phyloP scores from a whole-genome alignment of 2,797 vertebrate genomes.

The Avahi laniger region DNA sequence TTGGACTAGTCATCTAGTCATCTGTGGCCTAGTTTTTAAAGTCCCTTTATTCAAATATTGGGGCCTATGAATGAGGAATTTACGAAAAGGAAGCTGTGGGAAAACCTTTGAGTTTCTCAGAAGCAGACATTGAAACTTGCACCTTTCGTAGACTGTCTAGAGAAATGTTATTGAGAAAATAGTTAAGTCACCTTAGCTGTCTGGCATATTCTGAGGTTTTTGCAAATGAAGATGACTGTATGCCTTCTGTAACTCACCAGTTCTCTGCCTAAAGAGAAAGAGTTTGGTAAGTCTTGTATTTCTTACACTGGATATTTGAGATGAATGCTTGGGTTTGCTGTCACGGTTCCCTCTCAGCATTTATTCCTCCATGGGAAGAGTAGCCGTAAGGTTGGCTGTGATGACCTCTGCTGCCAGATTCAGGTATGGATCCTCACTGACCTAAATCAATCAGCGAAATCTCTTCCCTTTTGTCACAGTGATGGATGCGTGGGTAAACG shows the following conservation, averaged over 20 bases:
- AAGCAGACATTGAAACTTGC: neutral
- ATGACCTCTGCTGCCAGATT: neutral
- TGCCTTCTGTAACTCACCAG: neutral
- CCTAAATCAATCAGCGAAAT: neutral
- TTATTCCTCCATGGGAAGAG: neutral
- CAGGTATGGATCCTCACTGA: neutral
- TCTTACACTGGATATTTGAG: neutral
- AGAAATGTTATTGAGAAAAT: slow-evolving; percentile 9
- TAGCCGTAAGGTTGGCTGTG: neutral
- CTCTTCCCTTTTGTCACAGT: neutral
- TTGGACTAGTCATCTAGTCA: neutral
- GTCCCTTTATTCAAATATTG: neutral
- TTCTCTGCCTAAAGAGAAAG: neutral
- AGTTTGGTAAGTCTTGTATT: neutral
- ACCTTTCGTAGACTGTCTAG: neutral
- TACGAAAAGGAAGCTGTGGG: neutral
- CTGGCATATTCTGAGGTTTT: neutral
- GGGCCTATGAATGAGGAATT: neutral
- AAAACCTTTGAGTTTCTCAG: slow-evolving; percentile 24
- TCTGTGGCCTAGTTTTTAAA: neutral
- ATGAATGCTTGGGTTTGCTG: neutral
- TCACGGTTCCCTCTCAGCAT: neutral
- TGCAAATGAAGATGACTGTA: neutral
- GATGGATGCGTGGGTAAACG: neutral
- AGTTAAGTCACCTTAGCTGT: neutral